A percentile compares a stretch with the other conserved stretches of the same genome.
Conservation (phyloP, 2,113 vertebrate species). For the Syrmaticus mikado region DNA sequence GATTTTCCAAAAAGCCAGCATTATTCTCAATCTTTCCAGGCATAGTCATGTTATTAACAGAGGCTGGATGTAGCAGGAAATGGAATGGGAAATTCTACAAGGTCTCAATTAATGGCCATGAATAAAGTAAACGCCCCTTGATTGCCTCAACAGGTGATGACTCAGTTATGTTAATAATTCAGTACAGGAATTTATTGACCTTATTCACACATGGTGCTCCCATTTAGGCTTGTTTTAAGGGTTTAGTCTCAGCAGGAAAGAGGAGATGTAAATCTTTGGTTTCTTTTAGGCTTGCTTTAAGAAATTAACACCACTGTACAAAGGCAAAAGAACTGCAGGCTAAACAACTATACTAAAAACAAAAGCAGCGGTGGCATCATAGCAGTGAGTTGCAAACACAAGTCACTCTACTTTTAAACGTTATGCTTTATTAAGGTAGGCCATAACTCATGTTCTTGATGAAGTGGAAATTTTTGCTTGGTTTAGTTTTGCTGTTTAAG, state of each 20-base stretch:
- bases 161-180: not conserved
- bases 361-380: conserved; percentile 27
- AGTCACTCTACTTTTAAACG: conserved; percentile 31
- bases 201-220: conserved; percentile 19
- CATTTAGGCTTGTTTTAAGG: conserved; percentile 17
- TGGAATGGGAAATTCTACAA: not conserved
- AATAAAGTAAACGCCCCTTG: not conserved
- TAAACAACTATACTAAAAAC: not conserved
- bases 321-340: not conserved
- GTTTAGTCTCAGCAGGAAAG: conserved; percentile 29
- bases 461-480: conserved; percentile 31
- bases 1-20: conserved; percentile 16
- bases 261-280: conserved; percentile 32
- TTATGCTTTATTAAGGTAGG: conserved; percentile 7
- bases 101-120: not conserved
- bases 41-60: conserved; percentile 14
- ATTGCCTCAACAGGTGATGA: conserved; percentile 25
- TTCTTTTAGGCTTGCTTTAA: conserved; percentile 18
- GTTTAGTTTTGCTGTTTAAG: conserved; percentile 17
- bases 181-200: not conserved
- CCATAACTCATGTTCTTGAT: not conserved
- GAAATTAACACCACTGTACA: conserved; percentile 4
- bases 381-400: not conserved
- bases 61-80: conserved; percentile 13
- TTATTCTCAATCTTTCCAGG: conserved; percentile 63